Evolutionary conservation across 2,113 vertebrate species (phyloP).

Genomic region (Gavia stellata): DNA sequence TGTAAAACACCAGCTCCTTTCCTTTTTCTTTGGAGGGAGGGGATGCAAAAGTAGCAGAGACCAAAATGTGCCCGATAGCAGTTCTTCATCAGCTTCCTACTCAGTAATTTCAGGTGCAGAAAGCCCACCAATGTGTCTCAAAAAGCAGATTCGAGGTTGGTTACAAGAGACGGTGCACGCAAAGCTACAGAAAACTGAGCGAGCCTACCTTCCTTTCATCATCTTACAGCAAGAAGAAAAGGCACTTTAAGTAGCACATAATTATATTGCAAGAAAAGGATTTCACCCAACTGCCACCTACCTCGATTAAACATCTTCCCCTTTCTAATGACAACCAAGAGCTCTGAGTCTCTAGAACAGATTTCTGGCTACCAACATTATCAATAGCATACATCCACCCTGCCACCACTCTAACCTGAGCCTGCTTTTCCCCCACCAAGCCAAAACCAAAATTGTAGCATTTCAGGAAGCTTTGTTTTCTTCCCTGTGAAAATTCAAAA

Average conservation of each 20-base stretch:
- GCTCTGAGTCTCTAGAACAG: background rate
- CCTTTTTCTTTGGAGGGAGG: background rate
- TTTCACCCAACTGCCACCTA: background rate
- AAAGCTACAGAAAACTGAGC: background rate
- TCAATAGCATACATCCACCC: too few species aligned
- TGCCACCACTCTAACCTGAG: background rate
- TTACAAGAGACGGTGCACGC: fast-evolving
- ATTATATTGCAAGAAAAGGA: background rate
- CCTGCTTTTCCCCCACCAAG: background rate
- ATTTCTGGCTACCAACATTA: background rate
- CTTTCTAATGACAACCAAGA: background rate
- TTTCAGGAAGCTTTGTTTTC: background rate
- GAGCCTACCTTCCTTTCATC: background rate
- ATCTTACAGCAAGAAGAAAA: background rate
- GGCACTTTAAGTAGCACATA: background rate
- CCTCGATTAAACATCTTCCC: background rate
- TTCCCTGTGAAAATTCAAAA: background rate
- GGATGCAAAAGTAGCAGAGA: background rate
- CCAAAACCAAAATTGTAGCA: background rate
- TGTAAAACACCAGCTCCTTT: background rate
- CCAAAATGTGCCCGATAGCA: background rate
- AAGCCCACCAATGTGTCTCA: background rate
- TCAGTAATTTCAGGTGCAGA: background rate
- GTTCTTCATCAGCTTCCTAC: background rate
- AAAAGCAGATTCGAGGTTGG: background rate